These are phyloP conservation scores for Sarcoramphus papa DNA, from an alignment of 2,797 vertebrate genomes.

Conservation along the genomic window DNA sequence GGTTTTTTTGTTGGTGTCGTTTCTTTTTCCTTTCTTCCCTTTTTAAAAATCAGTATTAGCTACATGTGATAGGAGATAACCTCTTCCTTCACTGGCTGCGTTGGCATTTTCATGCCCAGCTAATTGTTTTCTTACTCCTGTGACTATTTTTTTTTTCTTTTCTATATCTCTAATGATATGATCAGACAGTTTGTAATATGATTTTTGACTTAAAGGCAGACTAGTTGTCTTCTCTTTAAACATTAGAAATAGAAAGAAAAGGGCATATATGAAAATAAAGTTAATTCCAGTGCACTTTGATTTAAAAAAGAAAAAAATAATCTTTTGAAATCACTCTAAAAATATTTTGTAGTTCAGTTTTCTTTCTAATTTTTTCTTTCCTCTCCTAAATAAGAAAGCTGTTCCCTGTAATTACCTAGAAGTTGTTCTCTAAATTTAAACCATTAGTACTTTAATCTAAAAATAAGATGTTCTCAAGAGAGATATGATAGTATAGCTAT, in stretches of 20 bases:
- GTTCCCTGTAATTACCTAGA: neutral
- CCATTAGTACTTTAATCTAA: neutral
- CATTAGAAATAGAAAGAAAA: neutral
- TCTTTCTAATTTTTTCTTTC: neutral
- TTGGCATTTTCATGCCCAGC: neutral
- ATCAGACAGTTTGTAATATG: accelerated
- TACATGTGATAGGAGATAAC: neutral
- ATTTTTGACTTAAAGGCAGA: neutral
- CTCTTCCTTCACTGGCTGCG: neutral
- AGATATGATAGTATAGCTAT: neutral
- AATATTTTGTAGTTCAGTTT: neutral
- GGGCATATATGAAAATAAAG: neutral
- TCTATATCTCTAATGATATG: neutral
- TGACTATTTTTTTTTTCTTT: neutral
- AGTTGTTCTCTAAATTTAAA: neutral
- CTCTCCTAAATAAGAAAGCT: neutral
- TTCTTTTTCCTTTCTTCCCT: neutral
- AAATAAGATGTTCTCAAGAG: neutral
- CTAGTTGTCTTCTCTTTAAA: neutral
- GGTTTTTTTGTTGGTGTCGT: neutral
- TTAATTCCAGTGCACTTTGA: neutral
- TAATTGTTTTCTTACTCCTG: neutral
- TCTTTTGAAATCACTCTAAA: neutral
- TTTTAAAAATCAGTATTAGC: neutral
- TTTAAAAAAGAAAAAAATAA: neutral